phyloP scores from a whole-genome alignment of 1,140 invertebrate genomes.

The Drosophila bifasciata region DNA sequence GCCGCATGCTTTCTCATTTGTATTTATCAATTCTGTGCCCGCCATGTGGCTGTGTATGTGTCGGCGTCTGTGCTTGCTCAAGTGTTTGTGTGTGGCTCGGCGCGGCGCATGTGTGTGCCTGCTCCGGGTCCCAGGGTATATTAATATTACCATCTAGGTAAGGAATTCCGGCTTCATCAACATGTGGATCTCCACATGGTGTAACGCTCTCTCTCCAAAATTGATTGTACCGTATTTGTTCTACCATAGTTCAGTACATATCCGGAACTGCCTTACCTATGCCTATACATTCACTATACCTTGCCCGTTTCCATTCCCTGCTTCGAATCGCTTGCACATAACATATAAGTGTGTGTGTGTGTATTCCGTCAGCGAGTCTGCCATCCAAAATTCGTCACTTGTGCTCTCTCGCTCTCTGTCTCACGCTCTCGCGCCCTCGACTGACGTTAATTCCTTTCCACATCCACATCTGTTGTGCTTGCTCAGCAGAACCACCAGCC shows the following conservation, averaged over 20 bases:
- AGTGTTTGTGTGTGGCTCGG: conserved; percentile 42
- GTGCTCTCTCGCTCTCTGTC: conserved; percentile 22
- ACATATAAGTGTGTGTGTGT: conserved; percentile 11
- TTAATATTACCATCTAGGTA: too few species aligned
- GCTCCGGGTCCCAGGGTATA: background rate
- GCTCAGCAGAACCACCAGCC: conserved; percentile 36
- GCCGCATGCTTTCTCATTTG: conserved; percentile 72
- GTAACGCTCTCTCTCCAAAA: too few species aligned
- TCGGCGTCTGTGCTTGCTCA: conserved; percentile 28
- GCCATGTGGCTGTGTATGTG: conserved; percentile 47
- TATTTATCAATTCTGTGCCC: conserved; percentile 56
- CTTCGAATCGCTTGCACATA: too few species aligned
- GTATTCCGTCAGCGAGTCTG: conserved; percentile 69
- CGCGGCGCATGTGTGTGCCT: conserved; percentile 51
- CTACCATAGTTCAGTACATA: too few species aligned
- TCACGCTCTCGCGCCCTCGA: conserved; percentile 15
- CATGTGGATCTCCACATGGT: conserved; percentile 5
- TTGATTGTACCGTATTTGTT: too few species aligned
- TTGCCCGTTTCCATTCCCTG: too few species aligned
- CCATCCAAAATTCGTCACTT: conserved; percentile 72
- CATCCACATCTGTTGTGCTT: conserved; percentile 30
- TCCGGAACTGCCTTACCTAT: too few species aligned
- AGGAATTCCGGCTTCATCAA: too few species aligned
- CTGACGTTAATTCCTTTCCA: conserved; percentile 66
- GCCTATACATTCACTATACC: too few species aligned